Percentiles rank a stretch among this genome's conserved stretches.
phyloP scores from a whole-genome alignment of 2,797 vertebrate species.

The Garrulus glandarius region DNA sequence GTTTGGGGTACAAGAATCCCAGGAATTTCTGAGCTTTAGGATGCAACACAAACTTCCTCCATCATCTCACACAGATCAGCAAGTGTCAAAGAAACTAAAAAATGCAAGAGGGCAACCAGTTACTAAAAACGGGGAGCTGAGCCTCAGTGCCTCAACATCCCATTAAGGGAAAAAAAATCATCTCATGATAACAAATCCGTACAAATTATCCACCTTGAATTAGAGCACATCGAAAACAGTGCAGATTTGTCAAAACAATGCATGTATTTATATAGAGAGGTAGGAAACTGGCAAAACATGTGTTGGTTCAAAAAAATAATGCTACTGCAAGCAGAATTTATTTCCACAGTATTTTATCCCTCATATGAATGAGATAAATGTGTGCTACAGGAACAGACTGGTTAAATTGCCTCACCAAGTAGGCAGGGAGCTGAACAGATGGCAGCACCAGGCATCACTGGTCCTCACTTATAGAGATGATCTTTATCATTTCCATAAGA shows the following conservation, averaged over 20 bases:
- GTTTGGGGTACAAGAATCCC: not conserved
- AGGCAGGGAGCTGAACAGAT: constrained; percentile 20
- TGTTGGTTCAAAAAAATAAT: not conserved
- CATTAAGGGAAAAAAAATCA: not conserved
- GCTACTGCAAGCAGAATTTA: not conserved
- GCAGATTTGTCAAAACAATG: not conserved
- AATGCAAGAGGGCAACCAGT: not conserved
- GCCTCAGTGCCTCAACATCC: not conserved
- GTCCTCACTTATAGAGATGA: not conserved
- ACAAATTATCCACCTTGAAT: not conserved
- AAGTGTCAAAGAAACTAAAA: not conserved
- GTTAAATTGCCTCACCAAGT: not conserved
- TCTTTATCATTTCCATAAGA: not conserved
- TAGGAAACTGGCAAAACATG: not conserved
- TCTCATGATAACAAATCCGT: not conserved
- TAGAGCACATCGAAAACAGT: not conserved
- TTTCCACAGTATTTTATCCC: not conserved
- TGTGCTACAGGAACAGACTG: not conserved
- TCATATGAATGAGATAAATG: not conserved
- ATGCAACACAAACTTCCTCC: not conserved
- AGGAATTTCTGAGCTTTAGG: not conserved
- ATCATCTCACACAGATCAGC: not conserved
- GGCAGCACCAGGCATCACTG: not conserved
- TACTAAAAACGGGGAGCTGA: not conserved
- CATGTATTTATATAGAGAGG: not conserved